Base-by-base conservation (phyloP, 2,797 vertebrate species). In the Arnoldichthys spilopterus region DNA sequence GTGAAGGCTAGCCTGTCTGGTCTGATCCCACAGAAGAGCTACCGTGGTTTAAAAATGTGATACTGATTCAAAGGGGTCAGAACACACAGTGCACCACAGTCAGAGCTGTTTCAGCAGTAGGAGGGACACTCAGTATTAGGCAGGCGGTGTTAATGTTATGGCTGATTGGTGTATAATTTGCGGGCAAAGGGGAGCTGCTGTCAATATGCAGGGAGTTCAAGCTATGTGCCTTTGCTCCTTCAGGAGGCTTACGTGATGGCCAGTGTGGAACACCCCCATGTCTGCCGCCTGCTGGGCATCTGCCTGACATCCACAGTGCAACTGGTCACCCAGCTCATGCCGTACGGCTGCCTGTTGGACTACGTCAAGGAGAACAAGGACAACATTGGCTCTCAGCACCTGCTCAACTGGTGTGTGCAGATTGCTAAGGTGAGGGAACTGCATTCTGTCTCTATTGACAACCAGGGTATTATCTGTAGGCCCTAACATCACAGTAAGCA, bases 351-450 rank as follows among this genome's bases (percentile, higher is more conserved):
- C 92, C 93, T 99, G 80, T 94, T 99, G 58, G 96, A 98, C 90
- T 99, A 99, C 2, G 94, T 99, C 82, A 95, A 93, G 26, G 97
- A 98, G 86, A 96, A 99, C 91, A 99, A 97, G 89, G 97, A 99
- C 91, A 96, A 96, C 84, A 97, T 98, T 0, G 97, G 97, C 85
- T 99, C 98, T 22, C 96, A 98, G 89, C 91, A 95, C 89, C 94
- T 99, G 85, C 98, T 99, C 86, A 99, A 99, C 94, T 99, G 98
- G 98, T 99, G 98, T 94, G 98, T 99, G 90, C 98, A 99, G 94
- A 99, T 99, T 15, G 97, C 98, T 43, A 99, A 99, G 96, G 98
- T 98, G 86, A 84, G 85, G 43, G 15, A 1, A 0, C 1, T 30
- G 54, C 11, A 28, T 58, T 28, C 22, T 22, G n/a, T 26, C 51